Base-by-base conservation (phyloP, 2,113 vertebrate species). In the Illadopsis cleaveri region DNA sequence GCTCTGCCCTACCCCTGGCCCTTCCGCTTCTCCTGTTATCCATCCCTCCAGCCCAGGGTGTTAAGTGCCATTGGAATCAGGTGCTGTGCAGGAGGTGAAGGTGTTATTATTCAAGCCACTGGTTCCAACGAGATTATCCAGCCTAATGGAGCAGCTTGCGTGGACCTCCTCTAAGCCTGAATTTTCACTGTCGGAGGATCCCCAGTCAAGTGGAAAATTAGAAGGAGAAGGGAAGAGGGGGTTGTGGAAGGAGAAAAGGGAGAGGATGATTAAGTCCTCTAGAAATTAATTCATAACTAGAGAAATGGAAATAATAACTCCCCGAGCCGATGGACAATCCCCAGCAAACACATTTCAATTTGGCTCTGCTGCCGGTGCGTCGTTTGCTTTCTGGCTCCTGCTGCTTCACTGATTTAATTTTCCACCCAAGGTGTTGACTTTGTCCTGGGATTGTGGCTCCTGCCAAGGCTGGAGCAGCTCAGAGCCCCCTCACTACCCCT, bases 71-170 rank as follows among this genome's bases (percentile, higher is more conserved):
- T 23, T 42, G 82, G 82, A 95, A 96, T 90, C 95, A 58, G 71
- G 57, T 79, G 90, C 92, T 90, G 97, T 27, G 42, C 79, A 88
- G 66, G 54, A 96, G 95, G 86, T 96, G 95, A 95, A 98, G 97
- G 98, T 98, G 98, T 98, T 98, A 99, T 99, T 99, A 99, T 98
- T 96, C 98, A 98, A 99, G 97, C 97, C 98, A 99, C 95, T 99
- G 98, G 97, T 98, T 98, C 98, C 98, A 98, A 98, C 97, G 98
- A 98, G 97, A 98, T 98, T 99, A 98, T 98, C 97, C 96, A 98
- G 97, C 96, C 96, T 97, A 97, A 98, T 97, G 97, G 97, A 98
- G 97, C 97, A 96, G 97, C 90, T 87, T 95, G 97, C 73, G 37
- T 96, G 70, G 93, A 96, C 97, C 95, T 97, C 96, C 97, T 98